Base-by-base conservation (phyloP, 2,888 invertebrate species). In the Trilocha varians region DNA sequence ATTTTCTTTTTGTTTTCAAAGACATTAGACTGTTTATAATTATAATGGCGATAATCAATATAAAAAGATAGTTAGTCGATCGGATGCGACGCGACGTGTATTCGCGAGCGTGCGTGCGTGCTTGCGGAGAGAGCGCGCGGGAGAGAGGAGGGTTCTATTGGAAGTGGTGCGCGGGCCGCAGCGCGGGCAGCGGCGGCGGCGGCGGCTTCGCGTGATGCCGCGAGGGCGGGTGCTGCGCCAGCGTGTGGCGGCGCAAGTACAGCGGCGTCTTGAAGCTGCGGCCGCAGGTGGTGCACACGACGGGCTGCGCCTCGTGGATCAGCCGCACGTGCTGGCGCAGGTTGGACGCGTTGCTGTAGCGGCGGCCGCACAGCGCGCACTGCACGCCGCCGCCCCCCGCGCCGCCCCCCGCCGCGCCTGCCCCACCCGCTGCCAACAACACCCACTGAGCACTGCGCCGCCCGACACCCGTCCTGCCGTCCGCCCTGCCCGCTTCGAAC, bases 231-330 rank as follows among this genome's bases (percentile, higher is more conserved):
- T 91, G 91, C 62, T 91, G 90, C 79, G 91, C 91, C 62, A 91
- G 88, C 75, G 91, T 90, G 86, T 91, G 91, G 70, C 91, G 90
- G 70, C 91, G 90, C 70, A 91, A 87, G 79, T 92, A 91, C 71
- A 91, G 91, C 78, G 90, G 90, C 62, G 91, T 91, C 88, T 91
- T 91, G 88, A 91, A 91, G 74, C 88, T 88, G 77, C 91, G 91
- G 56, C 90, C 90, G 84, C 91, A 91, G 49, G 89, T 87, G 67
- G 86, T 87, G 83, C 91, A 91, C 67, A 88, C 88, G 55, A 89
- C 90, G 83, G 91, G 91, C 71, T 89, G 87, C 62, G 90, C 90
- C 75, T 89, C 88, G 83, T 91, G 91, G 73, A 92, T 91, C 65
- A 91, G 91, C 62, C 90, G 90, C 76, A 91, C 89, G 85, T 92